These are phyloP conservation scores for Xenopus borealis DNA, from an alignment of 2,113 vertebrate genomes.

Conservation along the genomic window DNA sequence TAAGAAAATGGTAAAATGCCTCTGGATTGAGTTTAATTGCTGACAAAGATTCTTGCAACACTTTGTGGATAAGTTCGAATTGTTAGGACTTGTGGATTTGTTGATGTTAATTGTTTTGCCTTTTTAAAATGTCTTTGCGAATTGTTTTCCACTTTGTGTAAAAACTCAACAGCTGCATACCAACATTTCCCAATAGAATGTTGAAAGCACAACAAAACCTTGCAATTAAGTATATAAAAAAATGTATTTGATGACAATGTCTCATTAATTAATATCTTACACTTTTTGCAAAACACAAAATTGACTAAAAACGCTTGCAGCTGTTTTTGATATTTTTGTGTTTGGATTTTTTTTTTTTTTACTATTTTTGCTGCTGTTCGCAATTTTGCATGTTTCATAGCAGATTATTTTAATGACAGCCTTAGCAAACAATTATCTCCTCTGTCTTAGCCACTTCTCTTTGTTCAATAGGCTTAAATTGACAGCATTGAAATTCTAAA, in stretches of 20 bases:
- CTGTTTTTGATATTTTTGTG: conserved; percentile 42
- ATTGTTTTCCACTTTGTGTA: background rate
- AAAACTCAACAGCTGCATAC: conserved; percentile 7
- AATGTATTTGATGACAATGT: conserved; percentile 25
- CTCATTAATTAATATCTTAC: conserved; percentile 33
- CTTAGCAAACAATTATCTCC: conserved; percentile 30
- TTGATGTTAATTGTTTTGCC: no score
- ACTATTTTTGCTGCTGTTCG: conserved; percentile 34
- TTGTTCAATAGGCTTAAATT: conserved; percentile 42
- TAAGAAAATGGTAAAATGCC: no score
- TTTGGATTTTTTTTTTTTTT: conserved; percentile 12
- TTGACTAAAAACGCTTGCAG: conserved; percentile 35
- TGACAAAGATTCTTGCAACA: no score
- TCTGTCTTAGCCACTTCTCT: conserved; percentile 18
- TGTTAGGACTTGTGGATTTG: no score
- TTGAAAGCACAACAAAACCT: conserved; percentile 9
- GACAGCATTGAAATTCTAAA: conserved; percentile 40
- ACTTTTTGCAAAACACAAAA: conserved; percentile 21
- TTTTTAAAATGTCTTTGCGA: no score
- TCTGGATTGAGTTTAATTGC: no score
- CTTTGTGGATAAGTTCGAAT: no score
- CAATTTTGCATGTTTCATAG: conserved; percentile 42
- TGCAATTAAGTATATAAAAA: conserved; percentile 19
- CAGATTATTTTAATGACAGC: conserved; percentile 41
- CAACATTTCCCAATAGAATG: background rate